Percentiles rank a stretch among this genome's conserved stretches.
These are phyloP conservation scores for Synergus umbraculus DNA, from an alignment of 2,888 invertebrate genomes.

Conservation along the genomic window DNA sequence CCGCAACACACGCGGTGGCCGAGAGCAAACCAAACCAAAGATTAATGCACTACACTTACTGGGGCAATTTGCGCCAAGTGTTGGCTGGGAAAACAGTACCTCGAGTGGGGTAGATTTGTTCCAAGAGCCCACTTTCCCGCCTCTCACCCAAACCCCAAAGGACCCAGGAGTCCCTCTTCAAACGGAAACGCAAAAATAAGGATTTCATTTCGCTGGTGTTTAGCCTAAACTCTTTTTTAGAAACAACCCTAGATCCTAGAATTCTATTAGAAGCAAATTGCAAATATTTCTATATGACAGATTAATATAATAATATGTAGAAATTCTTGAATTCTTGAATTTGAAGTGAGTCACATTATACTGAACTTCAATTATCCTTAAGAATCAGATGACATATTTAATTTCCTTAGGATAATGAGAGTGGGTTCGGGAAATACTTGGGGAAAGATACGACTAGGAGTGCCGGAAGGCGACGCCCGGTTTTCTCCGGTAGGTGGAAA, in stretches of 20 bases:
- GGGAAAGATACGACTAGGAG: slow-evolving; percentile 69
- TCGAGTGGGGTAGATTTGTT: slow-evolving; percentile 68
- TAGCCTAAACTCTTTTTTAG: background rate
- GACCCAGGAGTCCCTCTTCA: slow-evolving; percentile 48
- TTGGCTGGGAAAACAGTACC: slow-evolving; percentile 64
- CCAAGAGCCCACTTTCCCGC: slow-evolving; percentile 51
- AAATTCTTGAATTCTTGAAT: background rate
- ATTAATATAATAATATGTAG: background rate
- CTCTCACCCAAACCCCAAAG: slow-evolving; percentile 48
- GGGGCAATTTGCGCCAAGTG: slow-evolving; percentile 77
- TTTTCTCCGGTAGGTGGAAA: slow-evolving; percentile 49
- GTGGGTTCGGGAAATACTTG: slow-evolving; percentile 65
- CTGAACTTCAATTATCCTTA: slow-evolving; percentile 69
- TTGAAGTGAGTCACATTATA: background rate
- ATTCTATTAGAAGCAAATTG: too few species aligned
- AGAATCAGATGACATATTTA: slow-evolving; percentile 73
- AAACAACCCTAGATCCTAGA: too few species aligned
- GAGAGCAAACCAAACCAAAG: slow-evolving; percentile 76
- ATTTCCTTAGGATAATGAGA: slow-evolving; percentile 75
- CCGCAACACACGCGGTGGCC: slow-evolving; percentile 75
- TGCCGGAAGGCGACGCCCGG: slow-evolving; percentile 68
- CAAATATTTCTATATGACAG: too few species aligned
- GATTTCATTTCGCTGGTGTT: background rate
- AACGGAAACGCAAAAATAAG: slow-evolving; percentile 34
- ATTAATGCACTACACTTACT: slow-evolving; percentile 77